Evolutionary conservation across 2,113 vertebrate genomes (phyloP).

Genomic region (Naja naja): DNA sequence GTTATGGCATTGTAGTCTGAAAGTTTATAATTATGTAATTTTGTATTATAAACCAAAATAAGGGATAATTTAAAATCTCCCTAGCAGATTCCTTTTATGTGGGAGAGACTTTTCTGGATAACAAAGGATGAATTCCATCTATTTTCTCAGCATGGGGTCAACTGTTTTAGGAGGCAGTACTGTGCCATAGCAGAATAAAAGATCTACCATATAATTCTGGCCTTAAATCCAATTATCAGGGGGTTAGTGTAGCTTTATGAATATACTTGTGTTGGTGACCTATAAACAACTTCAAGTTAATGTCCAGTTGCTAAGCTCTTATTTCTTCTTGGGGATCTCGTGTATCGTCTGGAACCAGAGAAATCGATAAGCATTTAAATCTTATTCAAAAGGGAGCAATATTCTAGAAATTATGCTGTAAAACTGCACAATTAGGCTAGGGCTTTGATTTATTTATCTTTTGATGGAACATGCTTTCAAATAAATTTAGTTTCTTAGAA

Average conservation of each 20-base stretch:
- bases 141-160: not conserved
- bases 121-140: not conserved
- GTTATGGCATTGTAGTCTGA: not conserved
- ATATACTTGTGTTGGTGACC: not conserved
- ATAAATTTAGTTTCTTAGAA: constrained; percentile 22
- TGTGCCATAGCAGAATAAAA: not conserved
- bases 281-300: not conserved
- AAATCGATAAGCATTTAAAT: constrained; percentile 20
- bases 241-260: constrained; percentile 5
- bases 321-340: not conserved
- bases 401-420: constrained; percentile 4
- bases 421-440: not conserved
- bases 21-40: not conserved
- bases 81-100: not conserved
- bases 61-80: not conserved
- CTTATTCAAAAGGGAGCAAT: not conserved
- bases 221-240: not conserved
- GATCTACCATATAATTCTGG: not conserved
- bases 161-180: not conserved
- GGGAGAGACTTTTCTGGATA: not conserved
- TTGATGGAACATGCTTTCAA: not conserved
- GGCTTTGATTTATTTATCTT: constrained; percentile 28
- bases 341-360: not conserved
- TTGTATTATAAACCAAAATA: not conserved
- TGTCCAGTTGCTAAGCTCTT: not conserved